Evolutionary conservation across 2,888 invertebrate species (phyloP).

Genomic region (Nomada ruficornis): DNA sequence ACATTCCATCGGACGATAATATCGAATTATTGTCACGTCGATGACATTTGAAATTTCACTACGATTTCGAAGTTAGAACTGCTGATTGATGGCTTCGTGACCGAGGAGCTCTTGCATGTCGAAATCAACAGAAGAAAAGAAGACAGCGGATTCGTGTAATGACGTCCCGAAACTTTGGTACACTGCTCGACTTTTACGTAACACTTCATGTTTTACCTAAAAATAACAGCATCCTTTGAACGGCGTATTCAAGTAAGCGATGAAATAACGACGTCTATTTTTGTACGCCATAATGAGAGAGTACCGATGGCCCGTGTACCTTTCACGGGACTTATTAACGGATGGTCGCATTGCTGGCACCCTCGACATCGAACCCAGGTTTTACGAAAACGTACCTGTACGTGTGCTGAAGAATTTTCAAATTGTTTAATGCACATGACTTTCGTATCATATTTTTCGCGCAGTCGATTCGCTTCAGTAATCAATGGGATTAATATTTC

Average conservation of each 20-base stretch:
- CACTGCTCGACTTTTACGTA: conserved; percentile 70
- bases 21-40: too few species aligned
- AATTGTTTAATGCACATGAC: neutral
- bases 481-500: neutral
- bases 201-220: conserved; percentile 72
- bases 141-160: conserved; percentile 41
- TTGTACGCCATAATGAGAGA: conserved; percentile 70
- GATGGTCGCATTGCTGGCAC: neutral
- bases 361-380: too few species aligned
- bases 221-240: conserved; percentile 73
- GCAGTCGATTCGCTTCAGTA: neutral
- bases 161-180: conserved; percentile 60
- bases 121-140: conserved; percentile 4
- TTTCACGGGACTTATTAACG: conserved; percentile 39
- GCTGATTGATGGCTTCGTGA: too few species aligned
- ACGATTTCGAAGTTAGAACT: too few species aligned
- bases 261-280: conserved; percentile 76
- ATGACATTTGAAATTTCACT: too few species aligned
- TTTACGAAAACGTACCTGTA: neutral
- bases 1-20: too few species aligned
- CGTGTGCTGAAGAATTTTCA: neutral
- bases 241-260: conserved; percentile 67
- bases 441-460: neutral
- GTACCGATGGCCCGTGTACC: conserved; percentile 53
- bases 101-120: neutral